These are phyloP conservation scores for Osmoderma eremita DNA, from an alignment of 2,888 invertebrate species.

Conservation along the genomic window DNA sequence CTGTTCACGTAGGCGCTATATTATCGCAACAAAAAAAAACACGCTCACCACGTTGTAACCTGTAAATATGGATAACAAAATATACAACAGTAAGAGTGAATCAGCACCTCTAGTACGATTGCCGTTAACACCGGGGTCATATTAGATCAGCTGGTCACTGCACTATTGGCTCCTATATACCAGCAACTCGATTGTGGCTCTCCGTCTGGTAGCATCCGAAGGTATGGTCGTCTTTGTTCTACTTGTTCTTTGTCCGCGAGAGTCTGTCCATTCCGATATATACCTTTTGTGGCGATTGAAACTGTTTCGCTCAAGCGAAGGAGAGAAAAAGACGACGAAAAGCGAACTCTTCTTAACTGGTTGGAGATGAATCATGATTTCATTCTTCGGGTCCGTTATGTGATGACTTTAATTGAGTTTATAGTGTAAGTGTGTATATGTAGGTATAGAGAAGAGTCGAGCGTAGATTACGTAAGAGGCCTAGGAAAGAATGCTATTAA, in stretches of 20 bases:
- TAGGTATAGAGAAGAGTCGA: constrained; percentile 1
- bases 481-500: constrained; percentile 4
- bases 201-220: neutral
- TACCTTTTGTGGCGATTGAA: constrained; percentile 11
- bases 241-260: neutral
- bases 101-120: constrained; percentile 44
- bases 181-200: constrained; percentile 12
- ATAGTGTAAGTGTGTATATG: neutral
- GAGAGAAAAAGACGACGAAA: neutral
- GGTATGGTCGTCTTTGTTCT: neutral
- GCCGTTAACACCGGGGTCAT: constrained; percentile 48
- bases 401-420: constrained; percentile 25
- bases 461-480: constrained; percentile 17
- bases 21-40: neutral
- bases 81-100: constrained; percentile 44
- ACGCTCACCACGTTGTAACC: neutral
- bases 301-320: neutral
- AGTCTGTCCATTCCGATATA: neutral
- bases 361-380: constrained; percentile 31
- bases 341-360: constrained; percentile 10
- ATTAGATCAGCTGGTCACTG: constrained; percentile 55
- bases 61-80: constrained; percentile 2
- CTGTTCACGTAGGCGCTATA: constrained; percentile 1
- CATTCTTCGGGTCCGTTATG: constrained; percentile 25
- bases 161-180: constrained; percentile 47